Conservation (phyloP, 2,888 invertebrate genomes). For the Aleiodes alternator region DNA sequence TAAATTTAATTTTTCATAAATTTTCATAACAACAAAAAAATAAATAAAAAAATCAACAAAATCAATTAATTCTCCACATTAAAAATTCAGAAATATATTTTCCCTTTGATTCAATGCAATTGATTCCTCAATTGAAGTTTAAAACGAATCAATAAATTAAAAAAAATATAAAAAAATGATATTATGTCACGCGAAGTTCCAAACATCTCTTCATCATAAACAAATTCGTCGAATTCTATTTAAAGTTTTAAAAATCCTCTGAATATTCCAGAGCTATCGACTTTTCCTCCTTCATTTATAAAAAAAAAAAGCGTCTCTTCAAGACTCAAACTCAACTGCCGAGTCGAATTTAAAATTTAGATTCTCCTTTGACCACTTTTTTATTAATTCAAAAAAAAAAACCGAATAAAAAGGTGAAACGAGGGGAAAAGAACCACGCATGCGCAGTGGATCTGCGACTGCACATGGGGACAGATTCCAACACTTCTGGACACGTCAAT, state of each 20-base stretch:
- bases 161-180: neutral
- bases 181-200: conserved; percentile 8
- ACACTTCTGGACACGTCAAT: conserved; percentile 12
- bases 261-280: neutral
- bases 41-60: no score
- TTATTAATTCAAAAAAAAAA: neutral
- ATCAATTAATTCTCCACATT: no score
- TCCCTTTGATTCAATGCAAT: neutral
- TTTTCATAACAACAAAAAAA: no score
- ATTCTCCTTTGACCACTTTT: neutral
- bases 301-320: no score
- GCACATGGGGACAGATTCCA: neutral
- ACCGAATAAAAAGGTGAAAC: neutral
- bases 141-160: neutral
- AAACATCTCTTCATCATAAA: neutral
- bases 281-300: no score
- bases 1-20: no score
- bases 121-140: conserved; percentile 21
- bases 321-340: no score
- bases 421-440: neutral
- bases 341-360: no score
- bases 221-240: no score
- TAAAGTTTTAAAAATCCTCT: no score
- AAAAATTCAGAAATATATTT: no score
- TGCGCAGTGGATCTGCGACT: neutral